These are phyloP conservation scores for Micrastur ruficollis DNA, from an alignment of 2,797 vertebrate genomes.

Conservation along the genomic window DNA sequence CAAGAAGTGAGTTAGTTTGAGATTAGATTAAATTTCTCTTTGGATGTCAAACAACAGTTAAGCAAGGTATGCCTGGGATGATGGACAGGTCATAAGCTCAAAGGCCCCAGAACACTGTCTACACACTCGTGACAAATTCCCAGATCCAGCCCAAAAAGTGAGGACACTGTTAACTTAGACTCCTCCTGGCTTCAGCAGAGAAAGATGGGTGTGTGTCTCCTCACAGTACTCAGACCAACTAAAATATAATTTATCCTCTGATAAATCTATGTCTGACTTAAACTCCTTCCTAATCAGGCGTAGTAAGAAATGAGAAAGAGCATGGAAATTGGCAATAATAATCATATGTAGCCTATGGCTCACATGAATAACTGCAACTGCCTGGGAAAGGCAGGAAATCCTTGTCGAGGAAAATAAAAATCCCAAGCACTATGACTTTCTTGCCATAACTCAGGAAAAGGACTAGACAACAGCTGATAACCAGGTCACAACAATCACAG, in stretches of 20 bases:
- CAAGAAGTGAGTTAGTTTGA: neutral
- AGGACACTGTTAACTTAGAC: neutral
- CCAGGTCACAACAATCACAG: neutral
- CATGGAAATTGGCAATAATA: accelerated
- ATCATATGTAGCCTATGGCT: neutral
- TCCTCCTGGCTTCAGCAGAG: neutral
- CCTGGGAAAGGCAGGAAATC: neutral
- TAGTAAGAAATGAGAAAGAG: neutral
- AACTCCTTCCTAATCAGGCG: neutral
- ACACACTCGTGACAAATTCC: neutral
- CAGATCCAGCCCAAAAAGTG: neutral
- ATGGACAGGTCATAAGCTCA: neutral
- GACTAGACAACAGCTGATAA: neutral
- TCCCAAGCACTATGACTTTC: neutral
- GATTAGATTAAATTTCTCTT: neutral
- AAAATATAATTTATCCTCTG: neutral
- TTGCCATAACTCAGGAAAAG: neutral
- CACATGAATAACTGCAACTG: neutral
- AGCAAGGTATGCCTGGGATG: neutral
- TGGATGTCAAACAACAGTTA: neutral
- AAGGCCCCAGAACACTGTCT: neutral
- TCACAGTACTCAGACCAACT: neutral
- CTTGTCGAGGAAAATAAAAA: neutral
- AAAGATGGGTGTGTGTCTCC: neutral
- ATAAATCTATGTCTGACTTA: neutral